Conservation (phyloP, 1,140 invertebrate genomes). For the Chironomus tepperi region DNA sequence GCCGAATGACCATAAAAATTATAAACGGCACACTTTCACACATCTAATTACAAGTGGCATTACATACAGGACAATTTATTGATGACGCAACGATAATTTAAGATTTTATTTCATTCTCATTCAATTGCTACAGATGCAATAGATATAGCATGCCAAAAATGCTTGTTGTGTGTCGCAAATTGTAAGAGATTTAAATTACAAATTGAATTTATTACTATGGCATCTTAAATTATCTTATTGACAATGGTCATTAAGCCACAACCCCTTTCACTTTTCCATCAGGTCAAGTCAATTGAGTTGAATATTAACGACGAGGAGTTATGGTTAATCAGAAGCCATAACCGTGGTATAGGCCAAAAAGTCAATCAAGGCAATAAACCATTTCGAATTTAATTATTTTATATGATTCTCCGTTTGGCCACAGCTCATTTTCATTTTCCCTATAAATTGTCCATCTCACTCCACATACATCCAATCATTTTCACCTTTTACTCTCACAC, state of each 20-base stretch:
- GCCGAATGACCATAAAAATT: background rate
- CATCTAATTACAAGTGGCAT: slow-evolving; percentile 1
- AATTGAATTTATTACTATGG: slow-evolving; percentile 18
- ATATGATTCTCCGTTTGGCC: background rate
- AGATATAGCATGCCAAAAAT: background rate
- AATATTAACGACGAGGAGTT: background rate
- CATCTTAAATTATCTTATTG: slow-evolving; percentile 7
- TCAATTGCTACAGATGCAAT: background rate
- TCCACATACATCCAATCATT: background rate
- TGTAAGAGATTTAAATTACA: slow-evolving; percentile 16
- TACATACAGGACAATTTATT: background rate
- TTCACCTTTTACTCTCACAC: background rate
- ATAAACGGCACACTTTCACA: background rate
- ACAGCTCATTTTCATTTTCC: background rate
- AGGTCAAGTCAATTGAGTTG: background rate
- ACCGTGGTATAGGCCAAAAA: background rate
- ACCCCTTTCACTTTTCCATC: background rate
- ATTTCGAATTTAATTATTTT: slow-evolving; percentile 24
- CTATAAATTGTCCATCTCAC: background rate
- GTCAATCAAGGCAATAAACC: slow-evolving; percentile 9
- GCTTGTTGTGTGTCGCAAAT: too few relatives aligned
- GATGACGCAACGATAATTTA: slow-evolving; percentile 2
- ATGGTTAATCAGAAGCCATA: too few relatives aligned
- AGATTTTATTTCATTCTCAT: background rate
- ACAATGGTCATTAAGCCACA: background rate